phyloP scores from a whole-genome alignment of 2,797 vertebrate genomes.

The Aselliscus stoliczkanus region DNA sequence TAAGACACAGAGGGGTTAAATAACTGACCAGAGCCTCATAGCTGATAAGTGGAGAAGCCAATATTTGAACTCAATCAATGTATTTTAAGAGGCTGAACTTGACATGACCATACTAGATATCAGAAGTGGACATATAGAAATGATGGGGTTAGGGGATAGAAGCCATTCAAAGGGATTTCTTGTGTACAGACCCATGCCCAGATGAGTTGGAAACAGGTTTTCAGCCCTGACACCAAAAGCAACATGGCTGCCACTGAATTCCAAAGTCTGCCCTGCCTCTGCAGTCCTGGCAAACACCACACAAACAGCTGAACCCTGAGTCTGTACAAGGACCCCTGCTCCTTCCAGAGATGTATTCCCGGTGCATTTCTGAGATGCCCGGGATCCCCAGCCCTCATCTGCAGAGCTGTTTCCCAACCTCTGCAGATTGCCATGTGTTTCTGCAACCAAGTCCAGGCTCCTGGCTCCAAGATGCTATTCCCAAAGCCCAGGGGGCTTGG shows the following conservation, averaged over 20 bases:
- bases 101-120: not conserved
- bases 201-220: not conserved
- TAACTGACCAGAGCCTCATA: not conserved
- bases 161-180: not conserved
- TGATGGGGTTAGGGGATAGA: rapidly evolving
- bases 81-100: not conserved
- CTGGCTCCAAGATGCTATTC: not conserved
- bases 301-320: not conserved
- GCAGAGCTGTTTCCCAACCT: not conserved
- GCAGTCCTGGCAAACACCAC: not conserved
- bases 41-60: not conserved
- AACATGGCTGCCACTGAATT: not conserved
- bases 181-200: not conserved
- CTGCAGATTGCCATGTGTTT: not conserved
- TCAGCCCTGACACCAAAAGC: not conserved
- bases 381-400: not conserved
- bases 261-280: not conserved
- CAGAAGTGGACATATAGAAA: not conserved
- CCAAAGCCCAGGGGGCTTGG: not conserved
- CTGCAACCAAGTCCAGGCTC: not conserved
- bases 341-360: not conserved
- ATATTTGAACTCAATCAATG: not conserved
- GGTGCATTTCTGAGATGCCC: not conserved
- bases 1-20: not conserved
- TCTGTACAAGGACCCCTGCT: not conserved